These are phyloP conservation scores for Caerostris darwini DNA, from an alignment of 1,140 invertebrate genomes.

Conservation along the genomic window DNA sequence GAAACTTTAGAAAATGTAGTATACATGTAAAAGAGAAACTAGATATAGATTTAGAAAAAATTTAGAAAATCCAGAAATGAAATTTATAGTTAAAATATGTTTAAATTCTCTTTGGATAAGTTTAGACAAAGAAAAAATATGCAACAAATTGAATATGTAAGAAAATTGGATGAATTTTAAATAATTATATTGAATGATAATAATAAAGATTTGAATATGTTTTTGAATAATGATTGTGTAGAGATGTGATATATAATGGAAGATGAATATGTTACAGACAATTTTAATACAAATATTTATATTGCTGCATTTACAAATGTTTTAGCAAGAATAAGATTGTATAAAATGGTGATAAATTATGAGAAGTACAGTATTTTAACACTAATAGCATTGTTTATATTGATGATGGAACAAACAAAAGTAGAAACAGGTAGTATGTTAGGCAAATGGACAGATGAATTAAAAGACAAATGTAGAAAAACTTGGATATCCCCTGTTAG, in stretches of 20 bases:
- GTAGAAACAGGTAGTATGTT: neutral
- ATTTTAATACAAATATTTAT: slow-evolving; percentile 53
- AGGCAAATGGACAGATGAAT: slow-evolving; percentile 35
- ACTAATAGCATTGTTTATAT: slow-evolving; percentile 43
- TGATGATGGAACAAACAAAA: slow-evolving; percentile 21
- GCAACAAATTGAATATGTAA: slow-evolving; percentile 39
- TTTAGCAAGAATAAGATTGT: slow-evolving; percentile 47
- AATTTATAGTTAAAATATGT: slow-evolving; percentile 44
- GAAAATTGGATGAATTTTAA: slow-evolving; percentile 1
- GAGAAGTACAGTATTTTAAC: slow-evolving; percentile 40
- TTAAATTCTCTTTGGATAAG: slow-evolving; percentile 46
- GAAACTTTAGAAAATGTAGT: slow-evolving; percentile 27
- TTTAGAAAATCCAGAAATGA: slow-evolving; percentile 32
- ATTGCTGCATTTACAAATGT: slow-evolving; percentile 35
- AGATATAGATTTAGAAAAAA: neutral
- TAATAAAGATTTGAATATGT: slow-evolving; percentile 51
- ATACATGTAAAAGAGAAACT: neutral
- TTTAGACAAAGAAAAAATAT: slow-evolving; percentile 58
- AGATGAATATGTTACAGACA: slow-evolving; percentile 35
- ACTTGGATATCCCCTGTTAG: neutral
- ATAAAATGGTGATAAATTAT: slow-evolving; percentile 22
- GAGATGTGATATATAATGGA: slow-evolving; percentile 33
- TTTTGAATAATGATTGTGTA: slow-evolving; percentile 53
- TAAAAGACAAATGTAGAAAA: neutral
- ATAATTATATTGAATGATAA: slow-evolving; percentile 17